Percentiles rank a stretch among this genome's conserved stretches.
Conservation (phyloP, 2,113 vertebrate species). For the Lepus americanus region DNA sequence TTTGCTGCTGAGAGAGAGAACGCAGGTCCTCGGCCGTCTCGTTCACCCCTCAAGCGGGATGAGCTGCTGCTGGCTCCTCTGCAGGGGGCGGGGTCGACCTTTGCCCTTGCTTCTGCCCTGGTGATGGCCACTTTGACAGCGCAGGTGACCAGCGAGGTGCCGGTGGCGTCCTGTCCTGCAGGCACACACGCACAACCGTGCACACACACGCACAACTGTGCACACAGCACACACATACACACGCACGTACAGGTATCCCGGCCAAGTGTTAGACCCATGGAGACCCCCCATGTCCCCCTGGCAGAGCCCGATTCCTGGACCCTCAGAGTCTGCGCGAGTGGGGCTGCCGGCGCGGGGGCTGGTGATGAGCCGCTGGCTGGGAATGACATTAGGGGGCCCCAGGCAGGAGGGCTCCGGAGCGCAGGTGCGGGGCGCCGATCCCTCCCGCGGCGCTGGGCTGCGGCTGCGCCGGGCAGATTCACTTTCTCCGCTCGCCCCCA, state of each 20-base stretch:
- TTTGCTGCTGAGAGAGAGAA: neutral
- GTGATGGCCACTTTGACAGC: fast-evolving
- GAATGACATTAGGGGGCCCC: conserved; percentile 80
- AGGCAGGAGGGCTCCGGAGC: conserved; percentile 78
- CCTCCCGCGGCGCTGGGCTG: conserved; percentile 75
- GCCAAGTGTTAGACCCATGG: fast-evolving
- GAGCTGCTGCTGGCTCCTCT: neutral
- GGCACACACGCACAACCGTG: fast-evolving
- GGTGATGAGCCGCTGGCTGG: conserved; percentile 82
- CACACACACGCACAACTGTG: neutral
- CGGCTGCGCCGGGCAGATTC: conserved; percentile 80
- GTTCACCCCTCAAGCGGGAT: neutral
- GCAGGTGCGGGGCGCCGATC: conserved; percentile 86
- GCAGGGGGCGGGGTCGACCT: neutral
- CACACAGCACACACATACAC: neutral
- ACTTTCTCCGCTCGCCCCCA: conserved; percentile 82
- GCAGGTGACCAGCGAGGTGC: neutral
- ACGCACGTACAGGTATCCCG: too few species aligned
- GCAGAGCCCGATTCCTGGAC: neutral
- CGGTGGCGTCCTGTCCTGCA: neutral
- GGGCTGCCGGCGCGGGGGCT: conserved; percentile 81
- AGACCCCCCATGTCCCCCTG: neutral
- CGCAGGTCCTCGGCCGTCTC: neutral
- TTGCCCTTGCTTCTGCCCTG: neutral
- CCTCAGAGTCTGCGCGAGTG: conserved; percentile 62